A percentile compares a stretch with the other conserved stretches of the same genome.
Evolutionary conservation across 2,113 vertebrate species (phyloP).

Genomic region (Spermophilus dauricus): DNA sequence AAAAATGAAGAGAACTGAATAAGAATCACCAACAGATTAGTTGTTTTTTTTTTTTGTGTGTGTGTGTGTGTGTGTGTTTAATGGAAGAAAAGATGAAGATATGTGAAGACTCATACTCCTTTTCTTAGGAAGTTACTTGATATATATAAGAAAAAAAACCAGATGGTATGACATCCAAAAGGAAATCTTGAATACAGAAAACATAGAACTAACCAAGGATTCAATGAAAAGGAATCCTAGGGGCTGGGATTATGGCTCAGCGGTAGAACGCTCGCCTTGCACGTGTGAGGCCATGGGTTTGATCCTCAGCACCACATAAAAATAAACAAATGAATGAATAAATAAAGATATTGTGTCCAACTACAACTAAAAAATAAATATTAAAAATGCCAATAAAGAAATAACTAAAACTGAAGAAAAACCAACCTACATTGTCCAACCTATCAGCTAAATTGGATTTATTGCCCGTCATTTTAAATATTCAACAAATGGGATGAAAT

Average conservation of each 20-base stretch:
- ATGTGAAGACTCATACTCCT: background rate
- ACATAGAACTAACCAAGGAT: background rate
- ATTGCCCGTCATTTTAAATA: conserved; percentile 11
- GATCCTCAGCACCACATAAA: too few relatives aligned
- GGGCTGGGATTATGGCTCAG: too few relatives aligned
- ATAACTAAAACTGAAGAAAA: background rate
- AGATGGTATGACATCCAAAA: conserved; percentile 28
- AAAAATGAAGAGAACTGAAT: conserved; percentile 32
- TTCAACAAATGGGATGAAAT: background rate
- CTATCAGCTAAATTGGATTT: background rate
- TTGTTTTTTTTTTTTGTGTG: background rate
- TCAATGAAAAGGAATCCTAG: background rate
- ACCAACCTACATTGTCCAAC: background rate
- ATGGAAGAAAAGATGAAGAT: conserved; percentile 39
- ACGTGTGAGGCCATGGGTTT: too few relatives aligned
- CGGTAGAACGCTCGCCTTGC: too few relatives aligned
- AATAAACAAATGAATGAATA: too few relatives aligned
- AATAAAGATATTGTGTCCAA: too few relatives aligned
- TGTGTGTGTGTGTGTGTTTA: too few relatives aligned
- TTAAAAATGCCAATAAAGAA: too few relatives aligned
- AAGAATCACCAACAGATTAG: conserved; percentile 45
- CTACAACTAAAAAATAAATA: too few relatives aligned
- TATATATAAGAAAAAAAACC: background rate
- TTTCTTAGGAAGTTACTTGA: conserved; percentile 46
- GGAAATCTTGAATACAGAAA: conserved; percentile 45